Base-by-base conservation (phyloP, 2,888 invertebrate species). In the Xanthorhoe spadicearia region DNA sequence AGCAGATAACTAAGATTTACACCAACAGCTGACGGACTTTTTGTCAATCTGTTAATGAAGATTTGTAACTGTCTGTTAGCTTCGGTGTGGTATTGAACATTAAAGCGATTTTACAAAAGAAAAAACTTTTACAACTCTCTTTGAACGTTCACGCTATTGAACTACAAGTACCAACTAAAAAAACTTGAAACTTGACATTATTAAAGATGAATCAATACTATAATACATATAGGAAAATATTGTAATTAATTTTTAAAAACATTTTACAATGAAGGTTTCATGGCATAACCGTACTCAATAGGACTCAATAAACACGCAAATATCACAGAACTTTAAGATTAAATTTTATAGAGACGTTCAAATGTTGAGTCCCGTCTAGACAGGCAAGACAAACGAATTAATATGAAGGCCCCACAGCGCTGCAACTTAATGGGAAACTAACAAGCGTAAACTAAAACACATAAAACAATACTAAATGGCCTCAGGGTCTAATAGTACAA, bases 21-120 rank as follows among this genome's bases (percentile, higher is more conserved):
- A 82, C 77, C 64, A 80, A 73, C 76, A 88, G 87, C 87, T 87
- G 87, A 71, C 78, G 80, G n/a, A 81, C 85, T 83, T 87, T 88
- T 87, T 87, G 87, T 89, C 87, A 86, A 83, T 80, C 79, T 85
- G 84, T 86, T 88, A 89, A 90, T 88, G 87, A 90, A 89, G 87
- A 89, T 89, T 89, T 89, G 88, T 89, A 83, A 81, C 85, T 82
- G 85, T 82, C 86, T 74, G 82, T 77, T 79, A 75, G 74, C 77
- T 82, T 84, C 85, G 83, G 83, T 83, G 86, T 85, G 87, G 86
- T 83, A 84, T 77, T 77, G 74, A 77, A 80, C 81, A 80, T 83
- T 83, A 81, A 85, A 83, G 79, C 78, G 80, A 83, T 68, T 83
- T 86, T 76, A 78, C 74, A 83, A 83, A 85, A 86, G 83, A 81